These are phyloP conservation scores for Rhadina sibilatrix DNA, from an alignment of 2,113 vertebrate species.

Conservation along the genomic window DNA sequence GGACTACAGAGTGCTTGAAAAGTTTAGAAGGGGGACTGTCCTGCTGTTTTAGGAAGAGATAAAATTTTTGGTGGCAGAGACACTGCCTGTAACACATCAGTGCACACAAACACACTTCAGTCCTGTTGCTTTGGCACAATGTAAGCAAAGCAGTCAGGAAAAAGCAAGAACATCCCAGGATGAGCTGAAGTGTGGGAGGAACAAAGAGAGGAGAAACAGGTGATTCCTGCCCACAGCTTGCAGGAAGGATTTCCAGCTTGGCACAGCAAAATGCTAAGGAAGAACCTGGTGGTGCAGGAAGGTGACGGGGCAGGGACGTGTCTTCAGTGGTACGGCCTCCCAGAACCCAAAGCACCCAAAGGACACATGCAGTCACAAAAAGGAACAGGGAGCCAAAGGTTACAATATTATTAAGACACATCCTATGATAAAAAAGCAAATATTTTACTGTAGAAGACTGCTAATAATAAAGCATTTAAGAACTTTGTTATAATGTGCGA, in stretches of 20 bases:
- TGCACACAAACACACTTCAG: background rate
- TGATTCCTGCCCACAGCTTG: background rate
- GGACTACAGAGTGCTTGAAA: background rate
- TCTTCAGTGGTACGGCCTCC: background rate
- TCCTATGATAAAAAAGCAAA: background rate
- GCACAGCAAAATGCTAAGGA: background rate
- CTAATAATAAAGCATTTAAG: background rate
- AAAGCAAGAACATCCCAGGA: background rate
- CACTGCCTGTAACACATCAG: background rate
- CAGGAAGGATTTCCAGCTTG: background rate
- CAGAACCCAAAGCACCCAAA: fast-evolving
- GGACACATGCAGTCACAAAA: fast-evolving
- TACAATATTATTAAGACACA: background rate
- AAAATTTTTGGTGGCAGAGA: background rate
- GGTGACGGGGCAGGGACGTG: background rate
- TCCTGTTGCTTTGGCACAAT: background rate
- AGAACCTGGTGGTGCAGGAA: background rate
- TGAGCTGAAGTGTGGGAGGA: background rate
- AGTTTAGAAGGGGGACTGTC: background rate
- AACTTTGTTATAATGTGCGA: background rate
- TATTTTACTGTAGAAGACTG: background rate
- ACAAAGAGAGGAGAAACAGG: background rate
- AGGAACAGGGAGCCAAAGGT: background rate
- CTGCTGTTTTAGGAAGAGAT: background rate
- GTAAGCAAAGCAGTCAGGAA: background rate